Percentiles rank a stretch among this genome's conserved stretches.
phyloP scores from a whole-genome alignment of 1,140 invertebrate genomes.

The Caenorhabditis brenneri region DNA sequence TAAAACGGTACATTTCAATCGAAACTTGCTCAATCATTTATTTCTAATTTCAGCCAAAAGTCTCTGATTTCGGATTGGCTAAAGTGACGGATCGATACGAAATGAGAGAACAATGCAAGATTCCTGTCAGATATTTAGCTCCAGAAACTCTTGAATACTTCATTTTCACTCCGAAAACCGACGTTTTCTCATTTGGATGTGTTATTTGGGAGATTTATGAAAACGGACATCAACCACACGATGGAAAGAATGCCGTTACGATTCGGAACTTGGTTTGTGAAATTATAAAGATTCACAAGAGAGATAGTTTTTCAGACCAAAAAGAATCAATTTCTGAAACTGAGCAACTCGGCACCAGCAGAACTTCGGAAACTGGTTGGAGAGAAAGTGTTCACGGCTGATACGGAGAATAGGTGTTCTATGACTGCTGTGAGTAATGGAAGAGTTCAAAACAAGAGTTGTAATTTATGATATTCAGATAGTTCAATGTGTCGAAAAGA shows the following conservation, averaged over 20 bases:
- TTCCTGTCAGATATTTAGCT: constrained; percentile 13
- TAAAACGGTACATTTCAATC: not conserved
- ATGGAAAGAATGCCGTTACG: not conserved
- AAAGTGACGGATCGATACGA: constrained; percentile 11
- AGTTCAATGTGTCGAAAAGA: constrained; percentile 2
- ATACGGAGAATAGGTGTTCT: constrained; percentile 7
- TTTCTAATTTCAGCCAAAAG: constrained; percentile 30
- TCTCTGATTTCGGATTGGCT: constrained; percentile 51
- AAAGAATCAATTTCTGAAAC: constrained; percentile 15
- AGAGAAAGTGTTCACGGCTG: not conserved
- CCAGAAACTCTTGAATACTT: constrained; percentile 1
- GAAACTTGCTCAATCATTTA: not conserved
- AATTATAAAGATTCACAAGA: not conserved
- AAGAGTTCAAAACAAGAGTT: not conserved
- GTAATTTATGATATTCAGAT: not conserved
- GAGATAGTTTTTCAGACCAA: constrained; percentile 12
- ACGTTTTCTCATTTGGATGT: constrained; percentile 33
- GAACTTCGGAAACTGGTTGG: not conserved
- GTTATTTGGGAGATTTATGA: constrained; percentile 33
- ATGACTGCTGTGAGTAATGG: not conserved
- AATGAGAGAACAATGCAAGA: constrained; percentile 16
- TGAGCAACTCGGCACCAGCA: not conserved
- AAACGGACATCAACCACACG: constrained; percentile 3
- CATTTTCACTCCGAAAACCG: constrained; percentile 25
- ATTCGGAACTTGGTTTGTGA: not conserved